These are phyloP conservation scores for Alouatta caraya DNA, from an alignment of 2,797 vertebrate genomes.

Conservation along the genomic window DNA sequence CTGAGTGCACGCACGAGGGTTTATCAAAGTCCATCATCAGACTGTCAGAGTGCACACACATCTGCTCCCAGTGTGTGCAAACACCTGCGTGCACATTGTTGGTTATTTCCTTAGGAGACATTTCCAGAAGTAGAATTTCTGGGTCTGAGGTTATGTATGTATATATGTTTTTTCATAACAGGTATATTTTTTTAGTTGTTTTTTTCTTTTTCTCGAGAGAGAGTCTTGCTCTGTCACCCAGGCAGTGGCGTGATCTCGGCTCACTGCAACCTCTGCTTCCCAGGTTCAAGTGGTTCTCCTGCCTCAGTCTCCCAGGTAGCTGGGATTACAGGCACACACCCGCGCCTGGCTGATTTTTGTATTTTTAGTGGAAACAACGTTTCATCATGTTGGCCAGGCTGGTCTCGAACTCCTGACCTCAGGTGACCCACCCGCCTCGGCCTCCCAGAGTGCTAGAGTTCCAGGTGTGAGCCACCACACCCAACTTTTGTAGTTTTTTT, in stretches of 20 bases:
- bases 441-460: background rate
- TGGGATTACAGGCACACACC: too few species aligned
- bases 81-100: rapidly evolving
- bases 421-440: too few species aligned
- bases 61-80: background rate
- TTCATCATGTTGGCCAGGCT: too few species aligned
- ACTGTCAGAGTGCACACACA: rapidly evolving
- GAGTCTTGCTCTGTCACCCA: background rate
- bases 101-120: background rate
- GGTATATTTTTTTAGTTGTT: background rate
- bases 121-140: background rate
- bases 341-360: too few species aligned
- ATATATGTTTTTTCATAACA: background rate
- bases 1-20: rapidly evolving
- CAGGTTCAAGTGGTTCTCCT: too few species aligned
- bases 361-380: too few species aligned
- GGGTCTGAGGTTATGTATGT: rapidly evolving
- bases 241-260: background rate
- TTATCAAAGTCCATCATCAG: rapidly evolving
- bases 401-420: too few species aligned
- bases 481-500: background rate
- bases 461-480: too few species aligned
- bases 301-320: too few species aligned
- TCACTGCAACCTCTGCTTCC: background rate
- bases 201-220: rapidly evolving